phyloP scores from a whole-genome alignment of 2,888 invertebrate species.

The Cactoblastis cactorum region DNA sequence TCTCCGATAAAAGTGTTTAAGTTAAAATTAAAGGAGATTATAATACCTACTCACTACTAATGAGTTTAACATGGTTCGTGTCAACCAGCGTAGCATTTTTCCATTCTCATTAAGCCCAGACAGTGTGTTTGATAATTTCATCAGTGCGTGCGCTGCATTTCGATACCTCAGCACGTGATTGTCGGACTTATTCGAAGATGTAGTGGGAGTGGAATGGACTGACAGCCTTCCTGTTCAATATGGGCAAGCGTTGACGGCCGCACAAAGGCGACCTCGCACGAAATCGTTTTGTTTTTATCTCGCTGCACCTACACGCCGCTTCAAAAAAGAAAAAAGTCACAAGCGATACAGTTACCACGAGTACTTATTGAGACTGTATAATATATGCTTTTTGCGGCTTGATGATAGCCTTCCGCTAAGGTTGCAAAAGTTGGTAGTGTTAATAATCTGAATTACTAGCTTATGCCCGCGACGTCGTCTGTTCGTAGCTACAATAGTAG shows the following conservation, averaged over 20 bases:
- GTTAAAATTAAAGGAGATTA: too few relatives aligned
- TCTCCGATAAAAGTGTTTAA: too few relatives aligned
- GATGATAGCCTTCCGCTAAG: conserved; percentile 4
- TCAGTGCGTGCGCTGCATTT: neutral
- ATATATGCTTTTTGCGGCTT: conserved; percentile 4
- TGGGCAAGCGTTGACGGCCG: conserved; percentile 27
- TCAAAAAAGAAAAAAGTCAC: conserved; percentile 33
- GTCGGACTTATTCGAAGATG: conserved; percentile 6
- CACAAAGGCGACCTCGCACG: conserved; percentile 53
- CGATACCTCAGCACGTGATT: neutral
- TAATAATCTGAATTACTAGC: neutral
- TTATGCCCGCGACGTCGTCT: too few relatives aligned
- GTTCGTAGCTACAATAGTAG: too few relatives aligned
- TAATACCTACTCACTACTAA: too few relatives aligned
- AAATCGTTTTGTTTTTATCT: conserved; percentile 50
- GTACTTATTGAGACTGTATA: conserved; percentile 13
- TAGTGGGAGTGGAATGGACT: conserved; percentile 20
- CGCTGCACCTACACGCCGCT: conserved; percentile 42
- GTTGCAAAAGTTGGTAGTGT: neutral
- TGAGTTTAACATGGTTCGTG: too few relatives aligned
- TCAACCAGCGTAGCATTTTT: too few relatives aligned
- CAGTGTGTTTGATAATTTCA: neutral
- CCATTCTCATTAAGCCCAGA: neutral
- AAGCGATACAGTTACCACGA: conserved; percentile 28
- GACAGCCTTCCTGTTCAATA: conserved; percentile 21